Percentiles rank a stretch among this genome's conserved stretches.
Evolutionary conservation across 1,140 invertebrate genomes (phyloP).

Genomic region (Cotesia vestalis): DNA sequence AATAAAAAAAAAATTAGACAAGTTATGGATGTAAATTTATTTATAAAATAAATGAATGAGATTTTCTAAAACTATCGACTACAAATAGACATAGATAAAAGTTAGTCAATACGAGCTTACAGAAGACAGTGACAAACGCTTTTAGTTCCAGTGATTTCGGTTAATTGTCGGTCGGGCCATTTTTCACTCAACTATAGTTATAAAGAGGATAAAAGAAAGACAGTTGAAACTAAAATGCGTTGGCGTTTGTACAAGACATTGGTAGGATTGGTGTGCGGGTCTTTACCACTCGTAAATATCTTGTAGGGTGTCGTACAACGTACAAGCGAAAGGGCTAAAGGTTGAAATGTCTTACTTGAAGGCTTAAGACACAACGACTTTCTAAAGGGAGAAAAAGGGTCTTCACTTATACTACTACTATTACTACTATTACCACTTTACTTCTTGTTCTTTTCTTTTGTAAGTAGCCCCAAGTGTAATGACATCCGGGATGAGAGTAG

Average conservation of each 20-base stretch:
- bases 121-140: slow-evolving; percentile 44
- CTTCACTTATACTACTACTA: background rate
- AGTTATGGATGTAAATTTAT: too few relatives aligned
- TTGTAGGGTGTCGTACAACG: slow-evolving; percentile 28
- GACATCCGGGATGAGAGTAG: slow-evolving; percentile 35
- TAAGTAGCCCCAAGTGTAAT: slow-evolving; percentile 40
- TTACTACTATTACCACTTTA: too few relatives aligned
- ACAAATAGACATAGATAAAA: background rate
- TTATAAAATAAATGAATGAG: background rate
- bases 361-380: slow-evolving; percentile 29
- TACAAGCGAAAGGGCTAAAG: slow-evolving; percentile 41
- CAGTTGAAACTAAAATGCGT: background rate
- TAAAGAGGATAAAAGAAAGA: background rate
- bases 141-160: slow-evolving; percentile 45
- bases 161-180: slow-evolving; percentile 47
- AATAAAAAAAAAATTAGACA: too few relatives aligned
- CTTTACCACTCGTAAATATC: slow-evolving; percentile 37
- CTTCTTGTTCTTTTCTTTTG: slow-evolving; percentile 34
- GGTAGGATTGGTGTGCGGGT: background rate
- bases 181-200: slow-evolving; percentile 42
- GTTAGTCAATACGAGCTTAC: background rate
- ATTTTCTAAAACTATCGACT: slow-evolving; percentile 11
- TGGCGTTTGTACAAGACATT: background rate
- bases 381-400: slow-evolving; percentile 26
- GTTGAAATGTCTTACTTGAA: slow-evolving; percentile 40